phyloP scores from a whole-genome alignment of 2,113 vertebrate species.

The Rousettus leschenaultii region DNA sequence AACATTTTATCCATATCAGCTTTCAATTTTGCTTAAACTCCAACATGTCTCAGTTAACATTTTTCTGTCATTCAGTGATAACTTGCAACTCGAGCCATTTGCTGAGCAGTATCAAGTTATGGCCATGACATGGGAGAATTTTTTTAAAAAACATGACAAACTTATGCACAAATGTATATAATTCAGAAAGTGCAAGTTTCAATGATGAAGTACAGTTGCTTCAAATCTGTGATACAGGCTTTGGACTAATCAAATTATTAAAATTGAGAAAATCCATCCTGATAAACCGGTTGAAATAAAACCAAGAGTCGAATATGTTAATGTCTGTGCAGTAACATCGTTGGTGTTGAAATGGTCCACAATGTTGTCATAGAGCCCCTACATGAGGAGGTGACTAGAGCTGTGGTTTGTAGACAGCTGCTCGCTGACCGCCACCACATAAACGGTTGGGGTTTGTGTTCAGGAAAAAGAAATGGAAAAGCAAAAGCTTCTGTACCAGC shows the following conservation, averaged over 20 bases:
- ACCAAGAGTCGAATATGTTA: constrained; percentile 73
- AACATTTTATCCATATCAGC: constrained; percentile 53
- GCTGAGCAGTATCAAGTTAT: constrained; percentile 85
- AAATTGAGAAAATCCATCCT: constrained; percentile 75
- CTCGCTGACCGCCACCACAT: constrained; percentile 65
- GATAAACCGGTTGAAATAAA: constrained; percentile 61
- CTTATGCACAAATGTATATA: constrained; percentile 67
- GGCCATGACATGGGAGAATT: constrained; percentile 71
- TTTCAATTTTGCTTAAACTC: constrained; percentile 74
- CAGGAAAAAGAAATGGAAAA: constrained; percentile 99
- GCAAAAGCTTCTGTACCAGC: constrained; percentile 96
- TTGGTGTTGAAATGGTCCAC: constrained; percentile 78
- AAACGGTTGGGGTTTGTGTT: constrained; percentile 83
- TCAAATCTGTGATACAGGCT: constrained; percentile 65
- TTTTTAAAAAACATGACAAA: constrained; percentile 61
- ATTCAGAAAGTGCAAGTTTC: constrained; percentile 76
- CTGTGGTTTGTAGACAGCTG: constrained; percentile 54
- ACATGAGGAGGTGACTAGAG: constrained; percentile 75
- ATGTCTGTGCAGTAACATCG: constrained; percentile 65
- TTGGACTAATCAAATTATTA: constrained; percentile 70
- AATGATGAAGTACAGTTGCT: constrained; percentile 59
- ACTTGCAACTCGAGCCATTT: constrained; percentile 75
- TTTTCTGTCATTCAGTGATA: constrained; percentile 77
- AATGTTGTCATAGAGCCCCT: constrained; percentile 87
- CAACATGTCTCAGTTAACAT: constrained; percentile 59